phyloP scores from a whole-genome alignment of 2,888 invertebrate species.

The Megamerina dolium region DNA sequence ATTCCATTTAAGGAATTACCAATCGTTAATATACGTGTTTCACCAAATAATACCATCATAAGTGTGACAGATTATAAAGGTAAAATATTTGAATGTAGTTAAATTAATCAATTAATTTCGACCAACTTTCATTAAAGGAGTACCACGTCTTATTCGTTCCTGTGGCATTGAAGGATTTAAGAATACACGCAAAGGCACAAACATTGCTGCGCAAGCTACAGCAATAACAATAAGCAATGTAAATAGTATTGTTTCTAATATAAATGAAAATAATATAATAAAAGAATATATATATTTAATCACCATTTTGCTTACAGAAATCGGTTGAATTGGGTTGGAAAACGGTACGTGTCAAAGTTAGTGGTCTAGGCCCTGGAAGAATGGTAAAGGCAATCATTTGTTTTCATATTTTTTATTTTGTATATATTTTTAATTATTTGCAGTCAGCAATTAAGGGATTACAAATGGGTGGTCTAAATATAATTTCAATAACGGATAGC shows the following conservation, averaged over 20 bases:
- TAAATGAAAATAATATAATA: too few species aligned
- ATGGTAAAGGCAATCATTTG: conserved; percentile 59
- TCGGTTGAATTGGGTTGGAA: conserved; percentile 66
- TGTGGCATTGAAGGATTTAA: conserved; percentile 93
- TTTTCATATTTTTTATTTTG: not conserved
- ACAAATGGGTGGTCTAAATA: conserved; percentile 82
- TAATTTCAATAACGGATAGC: conserved; percentile 88
- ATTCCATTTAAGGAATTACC: conserved; percentile 73
- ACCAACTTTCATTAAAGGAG: conserved; percentile 44
- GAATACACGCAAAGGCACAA: conserved; percentile 91
- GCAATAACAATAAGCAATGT: conserved; percentile 74
- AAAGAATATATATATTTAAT: not conserved
- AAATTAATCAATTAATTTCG: not conserved
- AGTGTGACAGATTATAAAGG: conserved; percentile 67
- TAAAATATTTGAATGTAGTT: conserved; percentile 22
- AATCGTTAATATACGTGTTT: conserved; percentile 73
- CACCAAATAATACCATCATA: conserved; percentile 85
- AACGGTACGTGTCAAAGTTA: conserved; percentile 69
- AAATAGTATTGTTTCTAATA: conserved; percentile 34
- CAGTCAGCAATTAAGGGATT: conserved; percentile 91
- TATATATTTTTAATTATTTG: conserved; percentile 37
- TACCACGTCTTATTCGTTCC: conserved; percentile 59
- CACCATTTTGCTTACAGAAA: conserved; percentile 54
- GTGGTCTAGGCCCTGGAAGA: conserved; percentile 84
- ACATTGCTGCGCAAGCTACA: conserved; percentile 93